These are phyloP conservation scores for Rhagoletis zephyria DNA, from an alignment of 1,140 invertebrate genomes.

Conservation along the genomic window DNA sequence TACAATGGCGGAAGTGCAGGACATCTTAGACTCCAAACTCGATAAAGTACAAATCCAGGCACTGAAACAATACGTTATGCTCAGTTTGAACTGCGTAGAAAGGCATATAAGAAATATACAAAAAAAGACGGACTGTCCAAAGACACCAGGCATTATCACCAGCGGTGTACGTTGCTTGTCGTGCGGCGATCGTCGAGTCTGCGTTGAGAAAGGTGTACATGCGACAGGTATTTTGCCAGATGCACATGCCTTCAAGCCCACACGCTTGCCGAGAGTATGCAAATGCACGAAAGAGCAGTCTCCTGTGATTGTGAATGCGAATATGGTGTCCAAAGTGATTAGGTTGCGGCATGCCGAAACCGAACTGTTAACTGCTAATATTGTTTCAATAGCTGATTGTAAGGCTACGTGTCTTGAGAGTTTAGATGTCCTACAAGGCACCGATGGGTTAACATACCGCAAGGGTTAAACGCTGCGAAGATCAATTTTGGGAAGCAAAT, in stretches of 20 bases:
- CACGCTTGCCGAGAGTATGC: neutral
- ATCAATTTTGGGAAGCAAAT: too few relatives aligned
- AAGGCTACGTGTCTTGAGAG: neutral
- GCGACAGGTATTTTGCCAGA: neutral
- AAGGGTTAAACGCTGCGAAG: neutral
- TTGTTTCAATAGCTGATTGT: neutral
- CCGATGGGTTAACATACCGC: conserved; percentile 26
- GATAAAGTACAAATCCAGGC: conserved; percentile 70
- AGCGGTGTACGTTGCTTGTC: conserved; percentile 55
- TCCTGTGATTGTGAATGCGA: neutral
- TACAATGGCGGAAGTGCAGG: conserved; percentile 70
- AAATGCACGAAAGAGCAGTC: neutral
- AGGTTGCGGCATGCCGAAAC: neutral
- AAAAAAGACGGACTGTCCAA: conserved; percentile 61
- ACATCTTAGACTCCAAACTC: conserved; percentile 70
- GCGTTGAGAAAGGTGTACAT: conserved; percentile 14
- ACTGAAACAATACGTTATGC: conserved; percentile 67
- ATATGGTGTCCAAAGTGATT: neutral
- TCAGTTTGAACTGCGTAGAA: conserved; percentile 65
- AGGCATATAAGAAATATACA: conserved; percentile 59
- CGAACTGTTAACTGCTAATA: neutral
- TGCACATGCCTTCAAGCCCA: neutral
- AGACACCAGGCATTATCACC: conserved; percentile 63
- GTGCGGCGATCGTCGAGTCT: neutral
- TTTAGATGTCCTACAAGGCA: conserved; percentile 1